Evolutionary conservation across 2,113 vertebrate genomes (phyloP).

Genomic region (Myrmecophaga tridactyla): DNA sequence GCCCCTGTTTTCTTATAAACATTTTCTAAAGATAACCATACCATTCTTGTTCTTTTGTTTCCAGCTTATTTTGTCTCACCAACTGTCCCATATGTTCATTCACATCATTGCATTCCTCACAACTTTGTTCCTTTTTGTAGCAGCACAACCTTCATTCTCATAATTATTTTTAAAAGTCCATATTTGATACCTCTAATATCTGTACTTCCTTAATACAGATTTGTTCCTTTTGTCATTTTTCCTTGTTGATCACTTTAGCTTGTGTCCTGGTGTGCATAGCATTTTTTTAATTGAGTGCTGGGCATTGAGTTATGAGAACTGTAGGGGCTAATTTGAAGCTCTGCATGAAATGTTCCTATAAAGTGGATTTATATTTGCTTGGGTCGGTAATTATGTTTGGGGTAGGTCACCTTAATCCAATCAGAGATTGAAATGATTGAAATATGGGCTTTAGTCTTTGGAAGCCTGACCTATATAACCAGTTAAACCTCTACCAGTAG

Average conservation of each 20-base stretch:
- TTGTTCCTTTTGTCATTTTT: background rate
- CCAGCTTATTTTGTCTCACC: too few relatives aligned
- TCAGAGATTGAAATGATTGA: background rate
- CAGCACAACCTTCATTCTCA: too few relatives aligned
- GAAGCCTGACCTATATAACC: background rate
- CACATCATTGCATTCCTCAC: too few relatives aligned
- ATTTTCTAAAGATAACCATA: too few relatives aligned
- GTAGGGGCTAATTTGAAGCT: background rate
- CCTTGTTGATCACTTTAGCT: background rate
- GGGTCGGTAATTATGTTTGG: background rate
- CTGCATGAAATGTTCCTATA: background rate
- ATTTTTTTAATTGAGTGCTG: background rate
- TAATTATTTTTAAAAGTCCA: background rate
- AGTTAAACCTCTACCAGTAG: background rate
- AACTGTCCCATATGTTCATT: too few relatives aligned
- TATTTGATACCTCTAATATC: background rate
- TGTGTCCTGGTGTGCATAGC: background rate
- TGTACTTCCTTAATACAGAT: background rate
- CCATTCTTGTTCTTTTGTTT: too few relatives aligned
- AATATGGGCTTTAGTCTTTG: background rate
- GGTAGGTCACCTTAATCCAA: background rate
- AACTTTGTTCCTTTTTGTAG: too few relatives aligned
- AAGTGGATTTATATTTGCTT: background rate
- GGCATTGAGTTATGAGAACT: background rate
- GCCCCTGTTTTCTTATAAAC: too few relatives aligned